phyloP scores from a whole-genome alignment of 2,888 invertebrate genomes.

The Drosophila formosana region DNA sequence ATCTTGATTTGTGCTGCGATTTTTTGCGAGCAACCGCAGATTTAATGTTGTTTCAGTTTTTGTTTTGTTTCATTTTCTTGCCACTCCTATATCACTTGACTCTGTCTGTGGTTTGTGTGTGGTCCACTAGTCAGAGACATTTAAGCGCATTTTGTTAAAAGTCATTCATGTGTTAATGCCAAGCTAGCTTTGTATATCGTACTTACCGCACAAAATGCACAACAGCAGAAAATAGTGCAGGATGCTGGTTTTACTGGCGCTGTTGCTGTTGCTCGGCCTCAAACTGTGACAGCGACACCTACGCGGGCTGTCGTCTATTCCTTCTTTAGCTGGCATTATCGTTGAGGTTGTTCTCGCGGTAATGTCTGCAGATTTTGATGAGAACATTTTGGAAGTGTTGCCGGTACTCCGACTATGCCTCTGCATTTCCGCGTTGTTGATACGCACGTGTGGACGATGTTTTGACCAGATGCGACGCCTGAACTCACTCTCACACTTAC shows the following conservation, averaged over 20 bases:
- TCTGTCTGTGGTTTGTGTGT: slow-evolving; percentile 37
- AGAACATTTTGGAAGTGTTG: slow-evolving; percentile 62
- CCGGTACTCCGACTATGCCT: slow-evolving; percentile 42
- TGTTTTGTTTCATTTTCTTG: slow-evolving; percentile 4
- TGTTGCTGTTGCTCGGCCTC: slow-evolving; percentile 30
- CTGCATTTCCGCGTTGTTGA: slow-evolving; percentile 73
- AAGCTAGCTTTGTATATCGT: slow-evolving; percentile 33
- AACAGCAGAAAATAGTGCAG: slow-evolving; percentile 55
- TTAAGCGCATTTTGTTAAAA: slow-evolving; percentile 75
- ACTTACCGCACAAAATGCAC: slow-evolving; percentile 70
- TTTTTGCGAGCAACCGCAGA: slow-evolving; percentile 32
- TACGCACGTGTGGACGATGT: slow-evolving; percentile 46
- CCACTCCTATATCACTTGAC: slow-evolving; percentile 52
- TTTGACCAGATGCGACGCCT: slow-evolving; percentile 51
- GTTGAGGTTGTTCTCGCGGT: slow-evolving; percentile 41
- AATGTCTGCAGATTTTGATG: slow-evolving; percentile 50
- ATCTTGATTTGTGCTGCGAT: slow-evolving; percentile 72
- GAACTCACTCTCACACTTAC: slow-evolving; percentile 50
- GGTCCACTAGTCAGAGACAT: slow-evolving; percentile 66
- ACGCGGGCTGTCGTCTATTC: slow-evolving; percentile 40
- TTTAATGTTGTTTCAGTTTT: slow-evolving; percentile 48
- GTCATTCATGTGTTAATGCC: slow-evolving; percentile 53
- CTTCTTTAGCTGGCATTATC: background rate
- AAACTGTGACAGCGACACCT: slow-evolving; percentile 54
- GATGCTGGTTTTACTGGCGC: slow-evolving; percentile 37